Evolutionary conservation across 2,888 invertebrate species (phyloP), one percentile per base, ranked within the genome.

Genomic region (Phania funesta): DNA sequence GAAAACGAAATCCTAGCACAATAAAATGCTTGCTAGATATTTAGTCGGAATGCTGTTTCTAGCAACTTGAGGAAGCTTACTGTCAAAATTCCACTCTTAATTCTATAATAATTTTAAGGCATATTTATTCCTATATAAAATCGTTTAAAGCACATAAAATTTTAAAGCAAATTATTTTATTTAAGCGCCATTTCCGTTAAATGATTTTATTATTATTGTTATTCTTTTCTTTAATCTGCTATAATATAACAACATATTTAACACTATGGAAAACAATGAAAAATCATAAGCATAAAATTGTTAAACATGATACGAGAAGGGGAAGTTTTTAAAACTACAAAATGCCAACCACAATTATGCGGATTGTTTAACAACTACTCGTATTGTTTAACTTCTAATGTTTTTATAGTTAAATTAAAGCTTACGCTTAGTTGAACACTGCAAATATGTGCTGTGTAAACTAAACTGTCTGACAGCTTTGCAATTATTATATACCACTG

Each of bases 371-470:
- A 79, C 78, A 78, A 73, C 9, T 50, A 38, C n/a, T 50, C 52
- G 32, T 68, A 38, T 74, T 76, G 38, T 24, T 65, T 20, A 16
- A 7, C 60, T 52, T 0, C 11, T 60, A 22, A 41, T 67, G 50
- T 67, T 73, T 56, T n/a, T 46, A 29, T 54, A 41, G 52, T 54
- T 60, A 26, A 68, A 68, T 52, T 60, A 65, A 50, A 65, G 60
- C 78, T 73, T 73, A 79, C 71, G 78, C 78, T 73, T 79, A 79
- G 78, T 79, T 79, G 73, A 79, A 67, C 78, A 79, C 52, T 44
- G 44, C 41, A 78, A 78, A 78, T 62, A 78, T 52, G 20, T 56
- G 8, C 16, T 56, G 35, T 58, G 71, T 65, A 73, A 79, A 73
- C 65, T 73, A 67, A 73, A 78, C 71, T 65, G 71, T 78, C 78